Base-by-base conservation (phyloP, 2,797 vertebrate genomes). In the Microctenopoma lineatum region DNA sequence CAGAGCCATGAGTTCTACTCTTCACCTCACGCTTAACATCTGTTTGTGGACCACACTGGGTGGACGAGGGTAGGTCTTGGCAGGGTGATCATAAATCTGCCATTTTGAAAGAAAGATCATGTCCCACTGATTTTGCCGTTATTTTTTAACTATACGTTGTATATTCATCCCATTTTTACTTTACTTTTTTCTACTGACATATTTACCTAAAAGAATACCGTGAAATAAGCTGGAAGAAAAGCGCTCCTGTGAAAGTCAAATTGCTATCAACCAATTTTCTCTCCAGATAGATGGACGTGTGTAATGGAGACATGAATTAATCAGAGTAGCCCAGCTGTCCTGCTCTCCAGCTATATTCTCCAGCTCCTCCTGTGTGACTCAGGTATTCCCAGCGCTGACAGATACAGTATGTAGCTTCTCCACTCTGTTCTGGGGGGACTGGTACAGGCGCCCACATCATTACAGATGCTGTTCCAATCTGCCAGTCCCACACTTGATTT, bases 41-140 rank as follows among this genome's bases (percentile, higher is more conserved):
- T 47, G 50, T 65, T 27, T 77, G 53, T 32, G 54, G 79, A 83
- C 83, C 83, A 71, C 81, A 77, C 77, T 56, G 70, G 45, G 61
- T 56, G 61, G 66, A 56, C n/a, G 29, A 16, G 29, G 42, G 52
- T 4, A 34, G 27, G 21, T 46, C 27, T 27, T 34, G 38, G 27
- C 60, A 34, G 32, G 39, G 26, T 15, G 58, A 50, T 75, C 74
- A 65, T 87, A 79, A 81, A 84, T 87, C 46, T 58, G 46, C 38
- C 27, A 5, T 3, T 74, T 70, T 14, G 36, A 36, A 4, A 47
- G 65, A 70, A 70, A 39, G n/a, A 16, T 38, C 4, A 47, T 6
- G 7, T 18, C 14, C 14, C 16, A 7, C 32, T 32, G 21, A 27
- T 45, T 68, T 70, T 73, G 26, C 38, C 52, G n/a, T 44, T 27